Evolutionary conservation across 2,888 invertebrate species (phyloP).

Genomic region (Neoitamus cyanurus): DNA sequence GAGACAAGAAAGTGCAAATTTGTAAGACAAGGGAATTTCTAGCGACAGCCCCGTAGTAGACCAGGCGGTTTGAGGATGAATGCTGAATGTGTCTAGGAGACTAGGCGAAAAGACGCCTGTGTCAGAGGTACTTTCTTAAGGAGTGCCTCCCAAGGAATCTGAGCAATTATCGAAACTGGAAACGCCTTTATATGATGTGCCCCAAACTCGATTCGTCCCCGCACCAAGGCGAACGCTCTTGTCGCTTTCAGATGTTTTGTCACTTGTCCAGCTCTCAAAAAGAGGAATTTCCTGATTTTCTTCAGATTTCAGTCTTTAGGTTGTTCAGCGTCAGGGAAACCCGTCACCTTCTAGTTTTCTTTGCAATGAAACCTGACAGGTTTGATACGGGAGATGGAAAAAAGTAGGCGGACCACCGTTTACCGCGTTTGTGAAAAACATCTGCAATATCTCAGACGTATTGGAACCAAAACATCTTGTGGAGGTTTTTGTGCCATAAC

Average conservation of each 20-base stretch:
- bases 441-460: constrained; percentile 11
- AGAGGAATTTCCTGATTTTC: constrained; percentile 33
- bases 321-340: background rate
- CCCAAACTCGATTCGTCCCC: background rate
- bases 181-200: background rate
- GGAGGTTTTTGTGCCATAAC: background rate
- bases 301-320: background rate
- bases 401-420: constrained; percentile 6
- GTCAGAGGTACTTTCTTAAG: background rate
- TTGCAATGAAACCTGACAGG: constrained; percentile 5
- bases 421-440: background rate
- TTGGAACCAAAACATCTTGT: constrained; percentile 13
- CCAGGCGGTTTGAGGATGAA: background rate
- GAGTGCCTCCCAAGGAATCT: background rate
- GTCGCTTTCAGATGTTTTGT: constrained; percentile 12
- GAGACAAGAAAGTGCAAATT: background rate
- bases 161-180: background rate
- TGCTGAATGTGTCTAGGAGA: background rate
- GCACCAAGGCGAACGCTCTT: background rate
- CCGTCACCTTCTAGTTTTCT: constrained; percentile 24
- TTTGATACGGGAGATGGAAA: background rate
- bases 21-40: background rate
- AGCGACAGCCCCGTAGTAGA: background rate
- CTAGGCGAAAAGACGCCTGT: background rate
- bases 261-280: constrained; percentile 14